These are phyloP conservation scores for Merodon equestris DNA, from an alignment of 2,888 invertebrate species.

Conservation along the genomic window DNA sequence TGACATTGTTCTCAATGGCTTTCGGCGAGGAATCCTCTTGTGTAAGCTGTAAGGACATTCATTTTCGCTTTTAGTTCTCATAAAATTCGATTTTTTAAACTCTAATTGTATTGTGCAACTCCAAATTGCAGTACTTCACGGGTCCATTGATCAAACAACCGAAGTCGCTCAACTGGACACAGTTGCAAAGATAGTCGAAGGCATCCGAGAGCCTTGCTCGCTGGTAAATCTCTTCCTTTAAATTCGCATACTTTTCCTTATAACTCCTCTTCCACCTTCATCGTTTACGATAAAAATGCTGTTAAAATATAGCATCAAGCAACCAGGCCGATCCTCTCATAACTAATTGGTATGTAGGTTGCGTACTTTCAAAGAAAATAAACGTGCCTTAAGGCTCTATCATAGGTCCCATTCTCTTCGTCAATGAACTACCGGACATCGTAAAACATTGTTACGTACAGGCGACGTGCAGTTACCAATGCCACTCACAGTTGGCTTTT, in stretches of 20 bases:
- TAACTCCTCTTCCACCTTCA: no score
- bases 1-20: conserved; percentile 87
- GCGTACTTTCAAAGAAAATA: no score
- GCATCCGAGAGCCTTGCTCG: conserved; percentile 82
- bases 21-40: conserved; percentile 89
- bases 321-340: no score
- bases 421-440: no score
- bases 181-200: conserved; percentile 91
- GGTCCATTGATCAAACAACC: conserved; percentile 90
- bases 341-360: no score
- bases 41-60: conserved; percentile 82
- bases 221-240: conserved; percentile 70
- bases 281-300: no score
- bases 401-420: no score
- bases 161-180: conserved; percentile 91
- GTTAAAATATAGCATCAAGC: no score
- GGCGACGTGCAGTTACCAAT: no score
- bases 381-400: no score
- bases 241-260: background rate
- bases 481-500: no score
- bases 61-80: conserved; percentile 1
- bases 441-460: no score
- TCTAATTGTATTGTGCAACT: conserved; percentile 94
- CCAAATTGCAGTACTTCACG: conserved; percentile 88
- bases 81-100: conserved; percentile 79